Conservation (phyloP, 2,113 vertebrate species). For the Periophthalmus modestus region DNA sequence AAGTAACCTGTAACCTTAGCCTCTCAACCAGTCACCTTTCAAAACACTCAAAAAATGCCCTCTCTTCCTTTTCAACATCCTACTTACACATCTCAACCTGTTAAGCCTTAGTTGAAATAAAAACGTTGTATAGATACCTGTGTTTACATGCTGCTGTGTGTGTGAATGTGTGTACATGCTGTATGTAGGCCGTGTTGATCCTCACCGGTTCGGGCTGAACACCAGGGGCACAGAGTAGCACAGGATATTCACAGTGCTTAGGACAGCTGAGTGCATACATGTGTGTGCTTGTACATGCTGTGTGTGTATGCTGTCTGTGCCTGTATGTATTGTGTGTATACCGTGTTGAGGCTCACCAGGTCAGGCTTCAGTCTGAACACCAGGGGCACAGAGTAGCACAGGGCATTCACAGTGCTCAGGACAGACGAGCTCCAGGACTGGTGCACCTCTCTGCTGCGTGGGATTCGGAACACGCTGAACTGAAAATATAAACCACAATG, state of each 20-base stretch:
- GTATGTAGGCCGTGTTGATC: no score
- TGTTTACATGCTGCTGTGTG: no score
- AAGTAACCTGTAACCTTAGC: no score
- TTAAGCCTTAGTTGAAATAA: no score
- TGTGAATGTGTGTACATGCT: no score
- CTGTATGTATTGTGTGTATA: no score
- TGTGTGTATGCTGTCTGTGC: neutral
- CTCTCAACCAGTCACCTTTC: no score
- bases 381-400: slow-evolving; percentile 82
- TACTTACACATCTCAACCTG: no score
- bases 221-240: slow-evolving; percentile 82
- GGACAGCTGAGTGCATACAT: slow-evolving; percentile 41
- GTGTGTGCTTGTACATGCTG: no score
- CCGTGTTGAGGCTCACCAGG: slow-evolving; percentile 79
- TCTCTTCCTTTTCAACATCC: no score
- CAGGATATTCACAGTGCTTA: slow-evolving; percentile 82
- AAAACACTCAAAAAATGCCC: no score
- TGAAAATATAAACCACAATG: slow-evolving; percentile 41
- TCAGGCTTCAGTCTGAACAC: slow-evolving; percentile 86
- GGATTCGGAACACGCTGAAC: slow-evolving; percentile 85
- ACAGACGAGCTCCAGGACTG: slow-evolving; percentile 89
- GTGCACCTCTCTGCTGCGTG: slow-evolving; percentile 90
- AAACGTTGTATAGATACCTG: no score
- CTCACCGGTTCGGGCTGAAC: slow-evolving; percentile 93
- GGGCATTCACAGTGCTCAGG: slow-evolving; percentile 80